Evolutionary conservation across 2,888 invertebrate genomes (phyloP), one percentile per base, ranked within the genome.

Genomic region (Macrostomum cliftonense): DNA sequence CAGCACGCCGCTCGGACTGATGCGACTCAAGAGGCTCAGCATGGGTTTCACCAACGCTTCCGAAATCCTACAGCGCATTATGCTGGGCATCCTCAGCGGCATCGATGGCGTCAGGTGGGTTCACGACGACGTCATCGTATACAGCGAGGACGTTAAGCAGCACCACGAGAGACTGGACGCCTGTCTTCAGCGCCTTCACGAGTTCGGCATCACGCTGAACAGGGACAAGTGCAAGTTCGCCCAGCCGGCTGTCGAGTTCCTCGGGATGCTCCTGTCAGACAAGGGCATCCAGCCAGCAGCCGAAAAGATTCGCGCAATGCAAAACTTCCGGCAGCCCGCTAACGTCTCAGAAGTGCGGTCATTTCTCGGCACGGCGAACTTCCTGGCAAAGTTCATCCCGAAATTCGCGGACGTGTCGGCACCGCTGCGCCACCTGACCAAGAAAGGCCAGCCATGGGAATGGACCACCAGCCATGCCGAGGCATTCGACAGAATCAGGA

Each of bases 1-100:
- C 45, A 43, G 47, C 2, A 57, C 53, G n/a, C 53, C 57, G 42
- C 20, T 39, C 7, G 54, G 56, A 19, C 36, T 55, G n/a, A 37
- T 17, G 7, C 21, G 56, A 17, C 57, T 50, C 36, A 56, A 49
- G 19, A 42, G 54, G 14, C 39, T 54, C 13, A 21, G n/a, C 12
- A 47, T 53, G 28, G 54, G 54, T 45, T 45, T 52, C 37, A 39
- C 12, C 16, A 42, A 21, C 28, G 51, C 53, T 12, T 38, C 49
- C 7, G 51, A 51, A 36, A 37, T 46, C 11, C 51, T 49, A 39
- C 48, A 54, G 36, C 39, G 49, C 14, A 17, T 42, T 11, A 43
- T 48, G 12, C 36, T 28, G 13, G 21, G 52, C 16, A 38, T 46
- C 2, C 17, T 54, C 2, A 37, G 13, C 13, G 44, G 36, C 13